These are phyloP conservation scores for Peromyscus polionotus DNA, from an alignment of 2,113 vertebrate species.

Conservation along the genomic window DNA sequence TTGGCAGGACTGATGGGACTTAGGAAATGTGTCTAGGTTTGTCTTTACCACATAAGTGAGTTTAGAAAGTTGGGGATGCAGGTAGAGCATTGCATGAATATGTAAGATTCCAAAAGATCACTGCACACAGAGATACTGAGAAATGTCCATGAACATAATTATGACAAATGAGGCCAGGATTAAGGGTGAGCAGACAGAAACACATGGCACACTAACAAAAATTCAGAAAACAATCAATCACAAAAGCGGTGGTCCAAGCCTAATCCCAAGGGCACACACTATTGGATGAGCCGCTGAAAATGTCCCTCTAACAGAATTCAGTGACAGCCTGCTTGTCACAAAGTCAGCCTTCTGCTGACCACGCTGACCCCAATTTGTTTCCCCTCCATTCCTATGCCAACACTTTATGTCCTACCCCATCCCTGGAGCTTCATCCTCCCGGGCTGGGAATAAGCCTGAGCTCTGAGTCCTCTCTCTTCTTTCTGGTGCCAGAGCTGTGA, in stretches of 20 bases:
- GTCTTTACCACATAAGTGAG: not conserved
- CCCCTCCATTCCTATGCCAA: not conserved
- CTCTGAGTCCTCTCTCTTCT: not conserved
- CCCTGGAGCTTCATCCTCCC: not conserved
- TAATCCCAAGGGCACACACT: accelerated
- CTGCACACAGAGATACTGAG: not conserved
- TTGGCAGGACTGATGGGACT: not conserved
- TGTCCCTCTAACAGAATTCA: accelerated
- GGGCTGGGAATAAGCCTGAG: not conserved
- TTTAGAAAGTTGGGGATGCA: not conserved
- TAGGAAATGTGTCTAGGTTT: not conserved
- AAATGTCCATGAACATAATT: not conserved
- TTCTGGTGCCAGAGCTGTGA: accelerated
- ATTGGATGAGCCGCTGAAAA: not conserved
- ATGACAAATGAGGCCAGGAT: not conserved
- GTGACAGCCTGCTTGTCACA: not conserved
- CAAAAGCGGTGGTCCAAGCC: not conserved
- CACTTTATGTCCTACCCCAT: not conserved
- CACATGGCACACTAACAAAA: not conserved
- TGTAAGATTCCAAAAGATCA: not conserved
- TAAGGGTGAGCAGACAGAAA: not conserved
- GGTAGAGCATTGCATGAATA: not conserved
- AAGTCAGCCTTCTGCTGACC: not conserved
- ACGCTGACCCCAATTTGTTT: not conserved
- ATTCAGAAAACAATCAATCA: not conserved